Evolutionary conservation across 2,888 invertebrate species (phyloP), one percentile per base, ranked within the genome.

Genomic region (Leptopilina myrica): DNA sequence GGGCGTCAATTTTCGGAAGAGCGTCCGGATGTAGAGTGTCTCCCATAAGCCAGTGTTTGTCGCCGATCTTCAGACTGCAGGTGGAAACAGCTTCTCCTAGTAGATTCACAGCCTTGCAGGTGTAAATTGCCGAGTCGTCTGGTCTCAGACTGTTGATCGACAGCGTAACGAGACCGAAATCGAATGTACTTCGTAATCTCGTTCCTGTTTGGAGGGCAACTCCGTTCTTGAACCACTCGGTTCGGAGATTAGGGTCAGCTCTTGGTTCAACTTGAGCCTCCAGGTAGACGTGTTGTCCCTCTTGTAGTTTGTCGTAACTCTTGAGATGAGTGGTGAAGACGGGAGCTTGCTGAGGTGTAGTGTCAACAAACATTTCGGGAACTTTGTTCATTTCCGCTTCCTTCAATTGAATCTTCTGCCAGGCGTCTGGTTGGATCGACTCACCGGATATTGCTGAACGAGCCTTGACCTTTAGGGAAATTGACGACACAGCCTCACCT

Each of bases 171-270:
- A 98, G 94, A 73, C 99, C 99, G 92, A 99, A 99, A 91, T 99
- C 99, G 89, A 99, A 98, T 43, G 98, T 97, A 86, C 98, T 98
- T 89, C 97, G 96, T 82, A 98, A 94, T 85, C 99, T 95, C 56
- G 98, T 96, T 85, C 97, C 97, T 80, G 97, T 97, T 80, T 96
- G 96, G 20, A 98, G 93, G 0, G 96, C 94, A 67, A 96, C 92
- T n/a, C 97, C 97, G 90, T 98, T 98, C 90, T 97, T 97, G 92
- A 96, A 98, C 98, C 98, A 98, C 91, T 98, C 98, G 78, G 97
- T 95, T 80, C 95, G 94, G 62, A 98, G 93, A 89, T 97, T 96
- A 0, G 97, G 97, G 93, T 98, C 98, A 7, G 96, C 96, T 85
- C 97, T 94, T 12, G 98, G 98, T 89, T 98, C 97, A 12, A 98